Evolutionary conservation across 2,113 vertebrate species (phyloP), one percentile per base, ranked within the genome.

Genomic region (Channa maculata): DNA sequence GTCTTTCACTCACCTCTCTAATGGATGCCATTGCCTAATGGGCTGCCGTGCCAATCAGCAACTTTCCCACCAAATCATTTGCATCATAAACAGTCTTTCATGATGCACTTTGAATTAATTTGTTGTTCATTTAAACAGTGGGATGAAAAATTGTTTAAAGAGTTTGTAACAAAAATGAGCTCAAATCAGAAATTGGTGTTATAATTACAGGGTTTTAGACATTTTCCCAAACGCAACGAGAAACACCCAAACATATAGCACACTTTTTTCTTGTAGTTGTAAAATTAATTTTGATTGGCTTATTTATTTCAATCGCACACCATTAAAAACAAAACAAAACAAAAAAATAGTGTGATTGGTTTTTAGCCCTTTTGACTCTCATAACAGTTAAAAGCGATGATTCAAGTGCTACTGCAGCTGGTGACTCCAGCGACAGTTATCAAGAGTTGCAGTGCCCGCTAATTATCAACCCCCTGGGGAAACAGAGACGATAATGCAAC

Each of bases 31-130:
- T 85, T 49, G 90, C 88, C 77, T 88, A 7, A 81, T 76, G 87
- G 86, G 77, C 71, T 75, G 39, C 74, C 63, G 82, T 88, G 82
- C 87, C 85, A 89, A 87, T 93, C 90, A 89, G 82, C 86, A 85
- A 77, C 82, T 86, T 82, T 83, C 71, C 75, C 81, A 87, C 84
- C 76, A 68, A 84, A 80, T 88, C 59, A 93, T 90, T 85, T 89
- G 84, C 88, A 92, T 92, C 79, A 86, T 85, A 89, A 92, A 92
- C 87, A 88, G 84, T 58, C 66, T 72, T 76, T 70, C 65, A 44
- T 74, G 77, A 86, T 77, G 87, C 64, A 43, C 65, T 83, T 71
- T 78, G 77, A 91, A 91, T 92, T 81, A 80, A 86, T 90, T 84
- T 85, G 71, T 81, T 73, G 46, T 83, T 89, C 52, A 46, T 53